phyloP scores from a whole-genome alignment of 2,113 vertebrate genomes.

The Eulemur macaco region DNA sequence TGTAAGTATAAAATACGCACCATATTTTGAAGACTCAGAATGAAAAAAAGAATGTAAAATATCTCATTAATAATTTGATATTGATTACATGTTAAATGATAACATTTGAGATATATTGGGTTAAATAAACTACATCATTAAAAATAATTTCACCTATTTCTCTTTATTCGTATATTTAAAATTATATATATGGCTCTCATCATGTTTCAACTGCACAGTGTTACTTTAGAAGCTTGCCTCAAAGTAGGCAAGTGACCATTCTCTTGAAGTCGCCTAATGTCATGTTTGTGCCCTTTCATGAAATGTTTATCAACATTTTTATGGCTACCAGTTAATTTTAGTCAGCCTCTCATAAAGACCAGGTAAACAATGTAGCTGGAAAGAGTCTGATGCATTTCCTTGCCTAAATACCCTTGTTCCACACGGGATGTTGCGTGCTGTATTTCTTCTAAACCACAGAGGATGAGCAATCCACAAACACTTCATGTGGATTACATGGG shows the following conservation, averaged over 20 bases:
- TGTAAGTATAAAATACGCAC: background rate
- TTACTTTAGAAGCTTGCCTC: background rate
- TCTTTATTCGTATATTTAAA: conserved; percentile 6
- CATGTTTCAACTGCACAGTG: background rate
- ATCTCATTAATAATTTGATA: background rate
- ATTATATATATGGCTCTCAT: background rate
- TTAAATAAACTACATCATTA: background rate
- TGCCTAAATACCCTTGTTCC: background rate
- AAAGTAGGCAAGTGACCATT: background rate
- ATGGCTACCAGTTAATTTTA: background rate
- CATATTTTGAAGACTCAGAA: background rate
- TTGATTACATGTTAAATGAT: background rate
- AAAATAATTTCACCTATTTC: background rate
- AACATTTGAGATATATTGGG: background rate
- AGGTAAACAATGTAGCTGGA: background rate
- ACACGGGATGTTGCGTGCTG: background rate
- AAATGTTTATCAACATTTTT: conserved; percentile 51
- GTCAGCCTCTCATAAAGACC: background rate
- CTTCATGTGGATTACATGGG: background rate
- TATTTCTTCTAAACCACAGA: background rate
- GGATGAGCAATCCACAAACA: background rate
- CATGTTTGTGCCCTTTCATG: background rate
- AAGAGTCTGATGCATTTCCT: background rate
- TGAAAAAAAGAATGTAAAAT: background rate
- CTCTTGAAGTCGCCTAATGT: background rate